Evolutionary conservation across 2,888 invertebrate species (phyloP), one percentile per base, ranked within the genome.

Genomic region (Lithophane ornitopus): DNA sequence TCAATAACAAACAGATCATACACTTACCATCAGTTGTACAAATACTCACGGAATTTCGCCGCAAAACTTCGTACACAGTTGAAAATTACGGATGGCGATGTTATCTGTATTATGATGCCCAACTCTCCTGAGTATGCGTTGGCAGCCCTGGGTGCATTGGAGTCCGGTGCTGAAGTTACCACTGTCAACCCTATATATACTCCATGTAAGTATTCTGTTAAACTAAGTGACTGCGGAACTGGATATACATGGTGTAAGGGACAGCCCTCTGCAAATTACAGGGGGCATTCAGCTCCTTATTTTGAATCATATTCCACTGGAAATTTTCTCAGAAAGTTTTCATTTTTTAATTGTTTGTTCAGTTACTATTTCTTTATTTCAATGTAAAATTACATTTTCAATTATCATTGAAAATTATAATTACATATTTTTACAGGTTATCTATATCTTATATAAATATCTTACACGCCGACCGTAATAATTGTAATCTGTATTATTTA

Each of bases 161-260:
- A 98, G 88, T 98, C 98, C 22, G 98, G 98, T 0, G 93, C 98
- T 12, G 90, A 97, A 66, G 96, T 97, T 1, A 98, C 98, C 2
- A 97, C 98, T 0, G 95, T 98, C 8, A 98, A 98, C 95, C 98
- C 98, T 7, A 92, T 97, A 77, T 98, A 98, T 87, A 98, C 98
- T 34, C 90, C 97, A 81, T 95, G 97, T 97, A 90, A 93, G 94
- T 67, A 67, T 67, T 22, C 2, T 14, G 0, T 8, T 46, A 26
- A 65, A 7, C 12, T 26, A 58, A 56, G 7, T 65, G 4, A 66
- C 9, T 28, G 12, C 22, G 19, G 12, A 65, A 65, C n/a, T 62
- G n/a, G 26, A 12, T 11, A 54, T n/a, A n/a, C n/a, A n/a, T n/a
- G n/a, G n/a, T n/a, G n/a, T n/a, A n/a, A n/a, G n/a, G n/a, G n/a